Base-by-base conservation (phyloP, 2,113 vertebrate species). In the Onychostoma macrolepis region DNA sequence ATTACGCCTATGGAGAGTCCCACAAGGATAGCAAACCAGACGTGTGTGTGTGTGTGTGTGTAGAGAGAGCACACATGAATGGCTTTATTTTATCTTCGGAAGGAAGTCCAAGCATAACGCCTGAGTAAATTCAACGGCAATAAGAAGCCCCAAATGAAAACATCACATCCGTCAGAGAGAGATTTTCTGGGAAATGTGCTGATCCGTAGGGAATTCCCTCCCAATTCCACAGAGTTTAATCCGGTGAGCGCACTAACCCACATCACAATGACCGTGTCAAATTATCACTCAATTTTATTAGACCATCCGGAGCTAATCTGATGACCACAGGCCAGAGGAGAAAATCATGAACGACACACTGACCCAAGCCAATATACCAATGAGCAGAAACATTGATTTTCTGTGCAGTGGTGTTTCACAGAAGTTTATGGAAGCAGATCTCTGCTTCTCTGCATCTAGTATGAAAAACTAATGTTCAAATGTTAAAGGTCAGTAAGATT, bases 341-440 rank as follows among this genome's bases (percentile, higher is more conserved):
- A 89, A 91, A 92, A 93, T 91, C 91, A 90, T 89, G 92, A 91
- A 91, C 92, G 92, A 74, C 21, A 84, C 33, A 74, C 30, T 56
- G 33, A 71, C 83, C 33, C 69, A 19, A 58, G 3, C 69, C 82
- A 84, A 74, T 56, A 56, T 38, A 69, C 61, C 41, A 69, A 83
- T 69, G 80, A 72, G 65, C 28, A 28, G 28, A 72, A 72, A 6
- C 82, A 56, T 74, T 58, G 67, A 84, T 84, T 74, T 41, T 10
- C 28, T 36, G 90, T 90, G 91, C 87, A 91, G 91, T 91, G 58
- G 63, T 87, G 36, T 88, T 4, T 69, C 19, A 67, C 2, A 3
- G 11, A 72, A 21, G 8, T 72, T 19, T 41, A 24, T 41, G 4
- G 9, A 71, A 38, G 33, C 33, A 71, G 15, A 33, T 45, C 5